phyloP scores from a whole-genome alignment of 2,888 invertebrate genomes.

The Cynaeus angustus region DNA sequence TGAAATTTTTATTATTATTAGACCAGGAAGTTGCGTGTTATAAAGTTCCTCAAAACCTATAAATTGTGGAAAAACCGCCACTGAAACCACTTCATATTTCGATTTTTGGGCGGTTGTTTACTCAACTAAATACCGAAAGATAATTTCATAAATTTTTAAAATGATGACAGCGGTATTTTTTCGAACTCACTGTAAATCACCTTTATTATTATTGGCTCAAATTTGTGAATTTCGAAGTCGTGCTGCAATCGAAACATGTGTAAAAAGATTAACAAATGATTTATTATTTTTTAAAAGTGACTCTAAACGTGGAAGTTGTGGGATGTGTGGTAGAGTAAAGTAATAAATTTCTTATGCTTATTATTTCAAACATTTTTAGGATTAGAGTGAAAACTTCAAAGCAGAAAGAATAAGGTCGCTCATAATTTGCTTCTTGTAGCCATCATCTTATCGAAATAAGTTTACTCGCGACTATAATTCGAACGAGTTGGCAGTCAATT shows the following conservation, averaged over 20 bases:
- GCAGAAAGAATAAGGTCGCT: neutral
- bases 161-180: slow-evolving; percentile 27
- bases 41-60: neutral
- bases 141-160: slow-evolving; percentile 27
- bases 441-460: no score
- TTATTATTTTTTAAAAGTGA: no score
- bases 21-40: slow-evolving; percentile 5
- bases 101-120: slow-evolving; percentile 24
- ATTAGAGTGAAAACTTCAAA: neutral
- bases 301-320: no score
- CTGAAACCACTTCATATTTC: slow-evolving; percentile 9
- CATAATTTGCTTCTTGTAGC: no score
- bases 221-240: no score
- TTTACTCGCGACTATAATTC: no score
- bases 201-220: slow-evolving; percentile 7
- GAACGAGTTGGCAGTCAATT: no score
- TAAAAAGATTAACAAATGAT: no score
- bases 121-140: slow-evolving; percentile 23
- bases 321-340: no score
- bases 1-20: slow-evolving; percentile 12
- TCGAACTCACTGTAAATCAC: slow-evolving; percentile 6
- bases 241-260: no score
- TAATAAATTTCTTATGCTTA: no score
- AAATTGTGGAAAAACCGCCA: neutral
- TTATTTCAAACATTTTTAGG: neutral